Evolutionary conservation across 2,888 invertebrate species (phyloP).

Genomic region (Alitta virens): DNA sequence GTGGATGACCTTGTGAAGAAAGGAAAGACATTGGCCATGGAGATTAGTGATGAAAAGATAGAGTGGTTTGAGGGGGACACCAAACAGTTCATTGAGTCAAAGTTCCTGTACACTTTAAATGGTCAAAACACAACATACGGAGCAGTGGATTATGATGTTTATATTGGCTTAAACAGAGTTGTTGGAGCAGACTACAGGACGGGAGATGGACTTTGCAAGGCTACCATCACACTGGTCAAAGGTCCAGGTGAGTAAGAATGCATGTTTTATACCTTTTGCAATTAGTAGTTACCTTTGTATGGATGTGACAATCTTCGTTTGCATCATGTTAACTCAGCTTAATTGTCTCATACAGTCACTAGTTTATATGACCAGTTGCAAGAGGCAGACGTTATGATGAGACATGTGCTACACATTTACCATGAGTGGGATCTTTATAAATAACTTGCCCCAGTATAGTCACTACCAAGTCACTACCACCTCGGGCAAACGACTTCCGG

Average conservation of each 20-base stretch:
- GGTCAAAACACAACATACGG: conserved; percentile 43
- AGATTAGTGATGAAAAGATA: conserved; percentile 41
- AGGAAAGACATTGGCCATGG: conserved; percentile 30
- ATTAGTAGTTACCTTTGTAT: no score
- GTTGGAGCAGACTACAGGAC: conserved; percentile 45
- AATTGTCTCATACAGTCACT: no score
- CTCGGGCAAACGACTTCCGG: no score
- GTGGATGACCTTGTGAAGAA: conserved; percentile 46
- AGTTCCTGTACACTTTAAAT: conserved; percentile 44
- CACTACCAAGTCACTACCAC: no score
- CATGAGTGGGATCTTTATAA: no score
- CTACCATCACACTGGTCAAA: conserved; percentile 21
- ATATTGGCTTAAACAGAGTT: conserved; percentile 50
- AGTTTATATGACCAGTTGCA: no score
- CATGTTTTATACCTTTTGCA: no score
- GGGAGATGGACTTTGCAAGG: conserved; percentile 48
- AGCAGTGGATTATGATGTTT: conserved; percentile 39
- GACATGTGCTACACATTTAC: no score
- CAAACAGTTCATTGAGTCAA: conserved; percentile 44
- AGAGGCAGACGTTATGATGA: no score
- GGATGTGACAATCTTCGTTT: no score
- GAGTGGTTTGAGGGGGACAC: conserved; percentile 39
- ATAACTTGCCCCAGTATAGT: no score
- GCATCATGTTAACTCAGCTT: no score
- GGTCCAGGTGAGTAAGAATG: conserved; percentile 19